Evolutionary conservation across 2,113 vertebrate species (phyloP).

Genomic region (Setophaga petechia): DNA sequence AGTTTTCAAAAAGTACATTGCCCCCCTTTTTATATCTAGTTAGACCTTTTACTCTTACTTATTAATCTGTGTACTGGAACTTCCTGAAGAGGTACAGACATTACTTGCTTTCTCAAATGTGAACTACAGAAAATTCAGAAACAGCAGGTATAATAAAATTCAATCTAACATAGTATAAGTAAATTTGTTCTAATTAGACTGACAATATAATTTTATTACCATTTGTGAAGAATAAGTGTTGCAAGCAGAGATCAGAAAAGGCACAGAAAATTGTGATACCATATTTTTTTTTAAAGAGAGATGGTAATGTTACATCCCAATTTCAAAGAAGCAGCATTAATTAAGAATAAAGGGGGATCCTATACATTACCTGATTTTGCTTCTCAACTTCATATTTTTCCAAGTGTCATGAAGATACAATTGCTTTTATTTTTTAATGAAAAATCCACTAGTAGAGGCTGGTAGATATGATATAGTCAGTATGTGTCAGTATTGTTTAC

Average conservation of each 20-base stretch:
- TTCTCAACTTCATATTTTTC: background rate
- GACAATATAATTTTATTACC: background rate
- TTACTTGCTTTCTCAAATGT: background rate
- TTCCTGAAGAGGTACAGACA: background rate
- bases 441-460: background rate
- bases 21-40: background rate
- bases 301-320: background rate
- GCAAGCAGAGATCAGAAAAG: background rate
- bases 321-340: background rate
- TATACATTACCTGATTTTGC: background rate
- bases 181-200: background rate
- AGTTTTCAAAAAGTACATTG: background rate
- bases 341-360: background rate
- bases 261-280: background rate
- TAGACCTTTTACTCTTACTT: background rate
- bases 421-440: background rate
- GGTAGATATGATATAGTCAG: background rate
- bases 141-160: background rate
- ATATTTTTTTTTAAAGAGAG: background rate
- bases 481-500: background rate
- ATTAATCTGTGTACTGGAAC: background rate
- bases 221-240: background rate
- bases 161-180: background rate
- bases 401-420: background rate
- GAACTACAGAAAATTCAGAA: background rate